Evolutionary conservation across 2,113 vertebrate species (phyloP).

Genomic region (Sula dactylatra): DNA sequence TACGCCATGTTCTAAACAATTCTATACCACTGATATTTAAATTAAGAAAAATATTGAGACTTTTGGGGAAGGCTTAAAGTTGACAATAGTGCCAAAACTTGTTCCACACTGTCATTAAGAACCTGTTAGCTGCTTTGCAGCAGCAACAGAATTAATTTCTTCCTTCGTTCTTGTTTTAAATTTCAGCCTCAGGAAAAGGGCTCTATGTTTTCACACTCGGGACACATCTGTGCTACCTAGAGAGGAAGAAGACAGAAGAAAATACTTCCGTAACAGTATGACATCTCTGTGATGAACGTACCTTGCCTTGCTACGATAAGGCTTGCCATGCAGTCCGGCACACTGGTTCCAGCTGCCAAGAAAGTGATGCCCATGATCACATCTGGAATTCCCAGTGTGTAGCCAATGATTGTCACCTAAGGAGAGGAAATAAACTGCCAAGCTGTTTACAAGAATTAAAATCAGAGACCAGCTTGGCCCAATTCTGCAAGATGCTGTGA

Average conservation of each 20-base stretch:
- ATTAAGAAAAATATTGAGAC: neutral
- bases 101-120: neutral
- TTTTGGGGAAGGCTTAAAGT: neutral
- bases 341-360: conserved; percentile 95
- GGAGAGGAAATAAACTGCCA: neutral
- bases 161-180: neutral
- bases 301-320: conserved; percentile 97
- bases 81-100: neutral
- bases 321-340: conserved; percentile 98
- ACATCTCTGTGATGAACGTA: conserved; percentile 68
- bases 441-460: neutral
- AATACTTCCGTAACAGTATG: neutral
- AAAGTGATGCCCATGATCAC: conserved; percentile 99
- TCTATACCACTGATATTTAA: neutral
- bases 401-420: conserved; percentile 96
- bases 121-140: neutral
- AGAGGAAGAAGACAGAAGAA: neutral
- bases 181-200: neutral
- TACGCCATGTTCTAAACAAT: neutral
- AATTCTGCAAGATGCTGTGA: neutral
- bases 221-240: neutral
- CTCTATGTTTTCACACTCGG: neutral
- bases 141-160: neutral
- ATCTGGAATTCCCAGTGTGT: conserved; percentile 93
- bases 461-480: neutral